Conservation (phyloP, 2,888 invertebrate species). For the Andrena bicolor region DNA sequence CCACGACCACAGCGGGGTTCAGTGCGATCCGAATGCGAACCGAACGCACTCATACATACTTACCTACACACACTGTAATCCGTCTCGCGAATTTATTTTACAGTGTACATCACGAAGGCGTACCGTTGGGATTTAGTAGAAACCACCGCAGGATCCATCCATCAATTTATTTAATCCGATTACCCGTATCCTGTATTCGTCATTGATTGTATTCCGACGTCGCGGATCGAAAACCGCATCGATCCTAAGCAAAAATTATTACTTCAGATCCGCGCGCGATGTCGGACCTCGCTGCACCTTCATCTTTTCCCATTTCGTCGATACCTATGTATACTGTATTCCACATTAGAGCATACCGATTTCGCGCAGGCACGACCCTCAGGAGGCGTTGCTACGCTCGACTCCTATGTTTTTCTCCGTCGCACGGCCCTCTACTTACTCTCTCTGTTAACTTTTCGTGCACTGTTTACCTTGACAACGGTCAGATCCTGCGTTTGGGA, state of each 20-base stretch:
- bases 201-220: slow-evolving; percentile 71
- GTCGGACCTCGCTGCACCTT: not conserved
- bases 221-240: slow-evolving; percentile 45
- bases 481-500: too few relatives aligned
- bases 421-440: too few relatives aligned
- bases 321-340: too few relatives aligned
- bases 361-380: too few relatives aligned
- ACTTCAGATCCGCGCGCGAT: not conserved
- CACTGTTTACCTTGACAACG: too few relatives aligned
- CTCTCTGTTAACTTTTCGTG: too few relatives aligned
- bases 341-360: too few relatives aligned
- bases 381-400: too few relatives aligned
- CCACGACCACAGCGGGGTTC: not conserved
- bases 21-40: not conserved
- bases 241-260: slow-evolving; percentile 58
- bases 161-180: slow-evolving; percentile 82
- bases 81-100: slow-evolving; percentile 79
- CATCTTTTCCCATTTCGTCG: not conserved
- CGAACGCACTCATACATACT: not conserved
- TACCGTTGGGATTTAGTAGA: slow-evolving; percentile 71
- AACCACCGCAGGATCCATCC: slow-evolving; percentile 76
- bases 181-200: slow-evolving; percentile 78
- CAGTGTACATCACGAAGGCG: slow-evolving; percentile 74
- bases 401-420: too few relatives aligned
- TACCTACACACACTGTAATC: slow-evolving; percentile 69